phyloP scores from a whole-genome alignment of 1,140 invertebrate species.

The Rhyacophila brunnea region DNA sequence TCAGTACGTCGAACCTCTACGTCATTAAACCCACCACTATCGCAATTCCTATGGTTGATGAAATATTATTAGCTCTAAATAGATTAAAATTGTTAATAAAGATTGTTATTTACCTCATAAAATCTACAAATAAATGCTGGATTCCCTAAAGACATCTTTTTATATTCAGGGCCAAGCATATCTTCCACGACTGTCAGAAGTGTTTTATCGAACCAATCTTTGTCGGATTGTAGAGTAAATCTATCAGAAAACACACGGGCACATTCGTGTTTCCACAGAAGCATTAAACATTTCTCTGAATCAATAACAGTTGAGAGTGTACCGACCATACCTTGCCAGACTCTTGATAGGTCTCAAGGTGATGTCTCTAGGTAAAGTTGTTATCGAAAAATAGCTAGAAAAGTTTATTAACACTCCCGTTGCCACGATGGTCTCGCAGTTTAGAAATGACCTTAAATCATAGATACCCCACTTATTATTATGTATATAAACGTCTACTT shows the following conservation, averaged over 20 bases:
- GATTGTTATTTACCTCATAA: slow-evolving; percentile 70
- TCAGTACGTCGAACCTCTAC: too few species aligned
- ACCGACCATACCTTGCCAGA: slow-evolving; percentile 96
- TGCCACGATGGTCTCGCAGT: too few species aligned
- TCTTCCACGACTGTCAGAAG: slow-evolving; percentile 65
- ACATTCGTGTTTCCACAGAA: slow-evolving; percentile 94
- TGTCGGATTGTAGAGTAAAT: slow-evolving; percentile 76
- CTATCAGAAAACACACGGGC: slow-evolving; percentile 89
- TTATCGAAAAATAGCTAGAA: too few species aligned
- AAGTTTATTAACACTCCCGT: too few species aligned
- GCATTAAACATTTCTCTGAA: slow-evolving; percentile 75
- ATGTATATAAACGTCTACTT: too few species aligned
- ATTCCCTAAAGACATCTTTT: slow-evolving; percentile 67
- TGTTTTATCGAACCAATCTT: slow-evolving; percentile 77
- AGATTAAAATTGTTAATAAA: neutral
- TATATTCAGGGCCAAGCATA: slow-evolving; percentile 66
- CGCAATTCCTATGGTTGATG: too few species aligned
- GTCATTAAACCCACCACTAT: too few species aligned
- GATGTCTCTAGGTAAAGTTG: too few species aligned
- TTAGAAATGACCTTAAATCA: too few species aligned
- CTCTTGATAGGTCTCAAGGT: slow-evolving; percentile 91
- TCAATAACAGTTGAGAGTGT: slow-evolving; percentile 86
- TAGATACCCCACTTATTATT: too few species aligned
- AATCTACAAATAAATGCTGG: slow-evolving; percentile 91
- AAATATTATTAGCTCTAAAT: too few species aligned